Conservation (phyloP, 2,888 invertebrate species). For the Lithophane socia region DNA sequence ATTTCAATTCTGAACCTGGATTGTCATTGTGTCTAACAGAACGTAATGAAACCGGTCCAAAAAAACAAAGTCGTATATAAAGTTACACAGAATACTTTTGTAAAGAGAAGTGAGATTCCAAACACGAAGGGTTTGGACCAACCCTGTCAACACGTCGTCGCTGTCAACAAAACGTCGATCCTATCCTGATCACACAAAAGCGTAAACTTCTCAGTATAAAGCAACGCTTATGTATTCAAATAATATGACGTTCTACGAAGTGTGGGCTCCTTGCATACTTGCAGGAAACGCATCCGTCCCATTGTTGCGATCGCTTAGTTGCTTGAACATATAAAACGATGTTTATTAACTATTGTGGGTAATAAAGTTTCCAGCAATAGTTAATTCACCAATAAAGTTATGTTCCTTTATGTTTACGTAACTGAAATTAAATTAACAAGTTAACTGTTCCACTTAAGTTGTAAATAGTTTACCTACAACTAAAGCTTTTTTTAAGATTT, state of each 20-base stretch:
- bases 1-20: neutral
- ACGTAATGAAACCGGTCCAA: neutral
- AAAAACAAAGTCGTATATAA: too few species aligned
- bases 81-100: neutral
- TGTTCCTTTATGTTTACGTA: neutral
- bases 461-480: neutral
- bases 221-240: conserved; percentile 60
- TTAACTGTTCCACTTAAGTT: neutral
- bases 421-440: neutral
- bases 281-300: conserved; percentile 80
- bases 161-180: conserved; percentile 27
- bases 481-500: neutral
- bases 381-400: neutral
- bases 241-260: conserved; percentile 69
- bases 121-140: neutral
- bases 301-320: conserved; percentile 70
- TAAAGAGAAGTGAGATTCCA: neutral
- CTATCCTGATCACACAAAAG: conserved; percentile 48
- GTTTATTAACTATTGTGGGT: conserved; percentile 48
- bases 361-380: conserved; percentile 1
- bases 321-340: conserved; percentile 60
- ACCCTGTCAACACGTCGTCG: neutral
- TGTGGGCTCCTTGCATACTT: conserved; percentile 54
- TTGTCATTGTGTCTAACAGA: neutral
- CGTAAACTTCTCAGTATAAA: conserved; percentile 56